Conservation (phyloP, 2,888 invertebrate species). For the Rugalucina vietnamica region DNA sequence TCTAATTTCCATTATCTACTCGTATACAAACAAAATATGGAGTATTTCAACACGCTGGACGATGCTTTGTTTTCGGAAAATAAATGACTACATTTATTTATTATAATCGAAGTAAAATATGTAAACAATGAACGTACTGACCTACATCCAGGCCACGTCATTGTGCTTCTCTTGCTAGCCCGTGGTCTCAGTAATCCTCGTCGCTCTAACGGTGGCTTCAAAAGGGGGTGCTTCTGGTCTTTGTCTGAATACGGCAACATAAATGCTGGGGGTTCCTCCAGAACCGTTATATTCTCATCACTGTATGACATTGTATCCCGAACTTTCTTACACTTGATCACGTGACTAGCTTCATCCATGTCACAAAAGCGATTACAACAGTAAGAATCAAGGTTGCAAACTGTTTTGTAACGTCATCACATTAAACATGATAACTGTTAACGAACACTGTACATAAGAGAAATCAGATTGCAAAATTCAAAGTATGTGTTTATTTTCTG, state of each 20-base stretch:
- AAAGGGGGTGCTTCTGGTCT: slow-evolving; percentile 12
- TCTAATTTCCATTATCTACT: too few species aligned
- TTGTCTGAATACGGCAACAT: slow-evolving; percentile 1
- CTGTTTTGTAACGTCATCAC: too few species aligned
- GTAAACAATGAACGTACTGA: neutral
- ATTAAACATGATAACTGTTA: too few species aligned
- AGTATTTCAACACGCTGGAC: too few species aligned
- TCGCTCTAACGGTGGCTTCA: slow-evolving; percentile 10
- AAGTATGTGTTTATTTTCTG: too few species aligned
- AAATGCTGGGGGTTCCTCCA: slow-evolving; percentile 17
- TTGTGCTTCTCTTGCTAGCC: slow-evolving; percentile 45
- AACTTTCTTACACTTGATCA: slow-evolving; percentile 5
- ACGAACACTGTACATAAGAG: too few species aligned
- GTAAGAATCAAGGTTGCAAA: too few species aligned
- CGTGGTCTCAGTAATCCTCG: slow-evolving; percentile 36
- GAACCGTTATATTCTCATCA: slow-evolving; percentile 28
- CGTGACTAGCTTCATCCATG: neutral
- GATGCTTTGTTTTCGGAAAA: too few species aligned
- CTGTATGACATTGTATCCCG: neutral
- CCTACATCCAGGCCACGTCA: slow-evolving; percentile 56
- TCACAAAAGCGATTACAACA: too few species aligned
- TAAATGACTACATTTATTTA: too few species aligned
- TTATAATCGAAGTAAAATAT: neutral
- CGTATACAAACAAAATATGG: too few species aligned
- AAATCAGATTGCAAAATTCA: too few species aligned